A percentile compares a stretch with the other conserved stretches of the same genome.
Evolutionary conservation across 2,797 vertebrate genomes (phyloP).

Genomic region (Mormyrus proboscirostris): DNA sequence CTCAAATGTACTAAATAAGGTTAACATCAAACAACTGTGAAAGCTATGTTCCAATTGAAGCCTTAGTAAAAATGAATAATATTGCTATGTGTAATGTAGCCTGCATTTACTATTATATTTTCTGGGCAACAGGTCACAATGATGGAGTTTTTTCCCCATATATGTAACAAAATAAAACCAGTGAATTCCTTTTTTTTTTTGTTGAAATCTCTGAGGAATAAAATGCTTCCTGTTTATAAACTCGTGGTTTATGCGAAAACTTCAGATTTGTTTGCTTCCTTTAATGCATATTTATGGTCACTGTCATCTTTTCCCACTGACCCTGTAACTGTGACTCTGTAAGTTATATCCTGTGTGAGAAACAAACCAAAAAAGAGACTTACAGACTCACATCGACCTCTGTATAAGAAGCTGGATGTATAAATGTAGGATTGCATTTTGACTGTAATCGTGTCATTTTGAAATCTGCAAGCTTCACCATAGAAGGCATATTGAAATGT

Average conservation of each 20-base stretch:
- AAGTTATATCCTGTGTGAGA: conserved; percentile 34
- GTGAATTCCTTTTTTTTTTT: background rate
- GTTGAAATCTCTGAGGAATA: conserved; percentile 26
- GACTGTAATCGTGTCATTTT: background rate
- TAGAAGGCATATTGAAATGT: background rate
- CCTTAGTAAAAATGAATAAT: background rate
- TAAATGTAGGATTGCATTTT: background rate
- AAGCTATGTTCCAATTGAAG: background rate
- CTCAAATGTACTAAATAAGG: too few relatives aligned
- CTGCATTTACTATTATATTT: background rate
- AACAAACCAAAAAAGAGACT: conserved; percentile 10
- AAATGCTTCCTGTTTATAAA: conserved; percentile 40
- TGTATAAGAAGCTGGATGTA: background rate
- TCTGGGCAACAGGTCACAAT: background rate
- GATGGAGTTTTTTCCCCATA: background rate
- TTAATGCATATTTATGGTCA: conserved; percentile 44
- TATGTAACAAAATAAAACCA: background rate
- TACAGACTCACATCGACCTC: background rate
- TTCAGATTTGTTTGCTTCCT: conserved; percentile 32
- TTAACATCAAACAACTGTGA: background rate
- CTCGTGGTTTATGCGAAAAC: conserved; percentile 37
- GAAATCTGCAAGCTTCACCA: background rate
- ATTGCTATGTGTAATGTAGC: background rate
- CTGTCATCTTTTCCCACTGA: conserved; percentile 31
- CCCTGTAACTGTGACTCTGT: conserved; percentile 21